These are phyloP conservation scores for Cynocephalus volans DNA, from an alignment of 2,113 vertebrate species.

Conservation along the genomic window DNA sequence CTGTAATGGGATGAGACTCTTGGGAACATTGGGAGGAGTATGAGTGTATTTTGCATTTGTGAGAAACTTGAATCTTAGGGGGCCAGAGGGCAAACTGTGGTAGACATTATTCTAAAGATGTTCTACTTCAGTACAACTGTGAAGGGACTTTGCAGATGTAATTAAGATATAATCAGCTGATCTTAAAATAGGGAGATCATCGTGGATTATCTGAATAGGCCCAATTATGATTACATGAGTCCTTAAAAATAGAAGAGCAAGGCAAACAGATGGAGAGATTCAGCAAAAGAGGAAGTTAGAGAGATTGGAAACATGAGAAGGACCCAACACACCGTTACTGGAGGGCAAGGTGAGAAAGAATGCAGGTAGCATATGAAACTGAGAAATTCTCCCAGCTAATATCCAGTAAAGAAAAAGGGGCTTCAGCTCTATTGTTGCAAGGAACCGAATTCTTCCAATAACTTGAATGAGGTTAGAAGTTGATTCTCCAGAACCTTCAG, in stretches of 20 bases:
- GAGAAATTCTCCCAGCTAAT: too few species aligned
- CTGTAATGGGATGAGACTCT: not conserved
- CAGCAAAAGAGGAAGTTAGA: not conserved
- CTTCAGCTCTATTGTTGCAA: not conserved
- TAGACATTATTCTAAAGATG: not conserved
- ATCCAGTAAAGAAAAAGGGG: not conserved
- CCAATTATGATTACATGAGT: not conserved
- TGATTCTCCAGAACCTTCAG: not conserved
- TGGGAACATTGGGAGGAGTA: not conserved
- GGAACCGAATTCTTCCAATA: not conserved
- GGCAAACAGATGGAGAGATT: not conserved
- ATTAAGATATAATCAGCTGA: not conserved
- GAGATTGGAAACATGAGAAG: not conserved
- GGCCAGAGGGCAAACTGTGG: not conserved
- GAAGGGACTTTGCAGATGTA: not conserved
- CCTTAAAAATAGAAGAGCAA: not conserved
- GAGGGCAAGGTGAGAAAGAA: not conserved
- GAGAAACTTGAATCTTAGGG: not conserved
- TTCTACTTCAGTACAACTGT: not conserved
- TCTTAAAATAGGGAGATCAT: not conserved
- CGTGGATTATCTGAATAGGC: not conserved
- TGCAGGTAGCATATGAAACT: not conserved
- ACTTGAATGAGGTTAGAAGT: not conserved
- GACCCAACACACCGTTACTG: not conserved
- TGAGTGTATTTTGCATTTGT: constrained; percentile 13